These are phyloP conservation scores for Melanotaenia nigrans DNA, from an alignment of 2,797 vertebrate species.

Conservation along the genomic window DNA sequence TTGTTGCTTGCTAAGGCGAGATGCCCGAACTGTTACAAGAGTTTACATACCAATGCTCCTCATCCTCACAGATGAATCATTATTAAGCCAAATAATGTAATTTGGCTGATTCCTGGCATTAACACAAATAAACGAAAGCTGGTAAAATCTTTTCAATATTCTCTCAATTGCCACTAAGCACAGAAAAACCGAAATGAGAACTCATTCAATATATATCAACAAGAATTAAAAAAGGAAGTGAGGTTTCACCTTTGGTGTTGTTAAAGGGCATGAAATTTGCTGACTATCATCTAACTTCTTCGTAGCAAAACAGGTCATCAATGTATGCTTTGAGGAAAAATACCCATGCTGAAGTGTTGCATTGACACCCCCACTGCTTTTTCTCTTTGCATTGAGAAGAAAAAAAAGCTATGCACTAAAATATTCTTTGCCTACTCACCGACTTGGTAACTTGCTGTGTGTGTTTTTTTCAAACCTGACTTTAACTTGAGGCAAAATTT, in stretches of 20 bases:
- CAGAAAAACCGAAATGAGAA: slow-evolving; percentile 1
- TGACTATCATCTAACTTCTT: slow-evolving; percentile 1
- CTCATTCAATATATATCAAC: not conserved
- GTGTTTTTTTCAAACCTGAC: slow-evolving; percentile 52
- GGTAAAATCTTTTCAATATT: not conserved
- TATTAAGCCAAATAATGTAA: not conserved
- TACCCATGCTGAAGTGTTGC: slow-evolving; percentile 9
- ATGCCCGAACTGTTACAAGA: slow-evolving; percentile 18
- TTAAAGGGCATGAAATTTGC: slow-evolving; percentile 1
- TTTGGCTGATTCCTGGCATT: not conserved
- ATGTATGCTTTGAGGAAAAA: not conserved
- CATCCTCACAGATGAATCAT: not conserved
- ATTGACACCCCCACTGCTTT: not conserved
- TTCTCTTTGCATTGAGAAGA: not conserved
- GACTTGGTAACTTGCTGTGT: slow-evolving; percentile 26
- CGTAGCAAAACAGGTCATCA: not conserved
- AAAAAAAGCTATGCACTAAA: slow-evolving; percentile 5
- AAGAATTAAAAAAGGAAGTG: not conserved
- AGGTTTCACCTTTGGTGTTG: not conserved
- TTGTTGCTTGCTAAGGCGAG: slow-evolving; percentile 26
- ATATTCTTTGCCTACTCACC: slow-evolving; percentile 35
- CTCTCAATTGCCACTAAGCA: slow-evolving; percentile 22
- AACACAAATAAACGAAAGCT: not conserved
- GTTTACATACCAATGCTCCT: not conserved
- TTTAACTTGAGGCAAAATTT: slow-evolving; percentile 59